A percentile compares a stretch with the other conserved stretches of the same genome.
Conservation (phyloP, 2,797 vertebrate species). For the Rhabdomys pumilio region DNA sequence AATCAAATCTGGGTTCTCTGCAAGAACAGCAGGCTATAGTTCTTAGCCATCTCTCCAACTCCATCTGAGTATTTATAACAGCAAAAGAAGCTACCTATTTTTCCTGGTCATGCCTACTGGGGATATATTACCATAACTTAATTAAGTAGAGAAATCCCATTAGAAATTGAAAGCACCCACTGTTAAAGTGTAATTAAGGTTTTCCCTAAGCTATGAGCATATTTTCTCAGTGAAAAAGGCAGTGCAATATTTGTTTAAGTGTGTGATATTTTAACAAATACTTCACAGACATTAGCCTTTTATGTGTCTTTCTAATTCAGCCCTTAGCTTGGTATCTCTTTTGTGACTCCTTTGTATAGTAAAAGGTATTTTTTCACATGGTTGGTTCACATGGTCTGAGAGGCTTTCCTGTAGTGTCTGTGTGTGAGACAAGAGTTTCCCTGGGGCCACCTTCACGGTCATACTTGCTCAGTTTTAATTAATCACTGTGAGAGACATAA, state of each 20-base stretch:
- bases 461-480: slow-evolving; percentile 36
- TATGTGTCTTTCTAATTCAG: no score
- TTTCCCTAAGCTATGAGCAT: not conserved
- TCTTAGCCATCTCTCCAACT: not conserved
- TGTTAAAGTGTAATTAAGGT: slow-evolving; percentile 62
- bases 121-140: slow-evolving; percentile 39
- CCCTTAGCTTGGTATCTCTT: not conserved
- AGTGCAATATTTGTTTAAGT: slow-evolving; percentile 52
- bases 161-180: slow-evolving; percentile 49
- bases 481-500: not conserved
- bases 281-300: not conserved
- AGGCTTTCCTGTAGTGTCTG: not conserved
- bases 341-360: not conserved
- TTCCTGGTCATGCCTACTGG: slow-evolving; percentile 3
- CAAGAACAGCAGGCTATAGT: not conserved
- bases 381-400: not conserved
- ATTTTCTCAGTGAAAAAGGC: not conserved
- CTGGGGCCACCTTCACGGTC: not conserved
- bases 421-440: not conserved
- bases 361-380: not conserved
- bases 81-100: slow-evolving; percentile 48
- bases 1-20: not conserved
- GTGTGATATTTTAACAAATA: not conserved
- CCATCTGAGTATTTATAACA: not conserved
- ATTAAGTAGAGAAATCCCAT: slow-evolving; percentile 52